A percentile compares a stretch with the other conserved stretches of the same genome.
phyloP scores from a whole-genome alignment of 2,888 invertebrate species.

The Prenolepis imparis region DNA sequence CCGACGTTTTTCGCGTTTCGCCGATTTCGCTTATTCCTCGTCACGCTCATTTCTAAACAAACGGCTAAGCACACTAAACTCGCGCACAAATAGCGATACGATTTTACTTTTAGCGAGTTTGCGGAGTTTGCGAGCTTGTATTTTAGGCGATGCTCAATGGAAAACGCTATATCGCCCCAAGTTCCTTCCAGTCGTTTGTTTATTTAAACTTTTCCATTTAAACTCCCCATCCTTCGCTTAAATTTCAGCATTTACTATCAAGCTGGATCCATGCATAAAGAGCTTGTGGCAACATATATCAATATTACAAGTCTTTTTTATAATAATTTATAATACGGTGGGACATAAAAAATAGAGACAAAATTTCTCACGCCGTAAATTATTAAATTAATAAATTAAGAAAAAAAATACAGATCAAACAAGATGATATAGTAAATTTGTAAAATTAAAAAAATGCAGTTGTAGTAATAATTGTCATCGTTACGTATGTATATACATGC shows the following conservation, averaged over 20 bases:
- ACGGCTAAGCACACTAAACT: neutral
- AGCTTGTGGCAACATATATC: neutral
- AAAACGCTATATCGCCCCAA: neutral
- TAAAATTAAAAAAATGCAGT: neutral
- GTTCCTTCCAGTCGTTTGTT: neutral
- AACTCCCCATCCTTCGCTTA: neutral
- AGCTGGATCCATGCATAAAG: neutral
- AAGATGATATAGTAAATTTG: neutral
- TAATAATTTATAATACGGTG: neutral
- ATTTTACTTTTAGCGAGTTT: neutral
- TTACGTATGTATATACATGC: neutral
- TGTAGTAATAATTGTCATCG: neutral
- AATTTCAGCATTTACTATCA: neutral
- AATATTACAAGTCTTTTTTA: neutral
- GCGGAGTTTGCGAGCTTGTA: neutral
- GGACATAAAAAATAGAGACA: neutral
- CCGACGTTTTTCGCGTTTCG: neutral
- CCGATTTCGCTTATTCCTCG: conserved; percentile 4
- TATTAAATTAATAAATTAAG: neutral
- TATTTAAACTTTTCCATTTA: neutral
- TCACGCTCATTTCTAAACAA: neutral
- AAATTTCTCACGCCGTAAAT: neutral
- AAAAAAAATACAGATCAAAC: neutral
- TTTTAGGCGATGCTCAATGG: neutral
- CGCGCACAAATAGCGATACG: neutral